Conservation (phyloP, 2,888 invertebrate species). For the Rhamphomyia laevipes region DNA sequence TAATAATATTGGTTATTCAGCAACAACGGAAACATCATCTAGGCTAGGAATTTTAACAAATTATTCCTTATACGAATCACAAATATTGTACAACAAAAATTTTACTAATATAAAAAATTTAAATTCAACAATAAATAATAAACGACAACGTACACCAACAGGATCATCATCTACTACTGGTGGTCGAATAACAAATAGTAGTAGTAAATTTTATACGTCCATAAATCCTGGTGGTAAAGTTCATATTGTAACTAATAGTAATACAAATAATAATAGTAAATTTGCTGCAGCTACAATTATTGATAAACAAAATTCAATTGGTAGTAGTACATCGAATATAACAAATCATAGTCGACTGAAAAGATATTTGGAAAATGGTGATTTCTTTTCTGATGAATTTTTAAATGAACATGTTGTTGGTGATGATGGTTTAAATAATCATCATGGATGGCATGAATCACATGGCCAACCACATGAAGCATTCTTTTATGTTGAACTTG, state of each 20-base stretch:
- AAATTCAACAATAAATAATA: neutral
- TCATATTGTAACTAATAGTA: neutral
- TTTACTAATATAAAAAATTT: neutral
- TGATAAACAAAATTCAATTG: too few species aligned
- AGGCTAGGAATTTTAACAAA: slow-evolving; percentile 14
- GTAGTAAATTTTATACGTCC: neutral
- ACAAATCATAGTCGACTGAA: slow-evolving; percentile 25
- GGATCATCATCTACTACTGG: too few species aligned
- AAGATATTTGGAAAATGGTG: slow-evolving; percentile 3
- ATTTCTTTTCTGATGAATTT: slow-evolving; percentile 10
- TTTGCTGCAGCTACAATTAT: too few species aligned
- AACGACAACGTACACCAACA: too few species aligned
- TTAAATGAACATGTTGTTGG: slow-evolving; percentile 22
- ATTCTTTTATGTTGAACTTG: slow-evolving; percentile 85
- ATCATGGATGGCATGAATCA: slow-evolving; percentile 41
- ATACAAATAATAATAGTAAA: too few species aligned
- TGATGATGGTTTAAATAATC: slow-evolving; percentile 20
- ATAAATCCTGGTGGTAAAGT: neutral
- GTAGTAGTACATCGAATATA: slow-evolving; percentile 7
- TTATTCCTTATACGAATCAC: neutral
- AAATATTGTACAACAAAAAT: neutral
- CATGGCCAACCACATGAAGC: slow-evolving; percentile 53
- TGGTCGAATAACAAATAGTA: neutral
- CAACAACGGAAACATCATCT: slow-evolving; percentile 15
- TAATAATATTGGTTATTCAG: slow-evolving; percentile 14